phyloP scores from a whole-genome alignment of 2,797 vertebrate species.

The Synaphobranchus kaupii region DNA sequence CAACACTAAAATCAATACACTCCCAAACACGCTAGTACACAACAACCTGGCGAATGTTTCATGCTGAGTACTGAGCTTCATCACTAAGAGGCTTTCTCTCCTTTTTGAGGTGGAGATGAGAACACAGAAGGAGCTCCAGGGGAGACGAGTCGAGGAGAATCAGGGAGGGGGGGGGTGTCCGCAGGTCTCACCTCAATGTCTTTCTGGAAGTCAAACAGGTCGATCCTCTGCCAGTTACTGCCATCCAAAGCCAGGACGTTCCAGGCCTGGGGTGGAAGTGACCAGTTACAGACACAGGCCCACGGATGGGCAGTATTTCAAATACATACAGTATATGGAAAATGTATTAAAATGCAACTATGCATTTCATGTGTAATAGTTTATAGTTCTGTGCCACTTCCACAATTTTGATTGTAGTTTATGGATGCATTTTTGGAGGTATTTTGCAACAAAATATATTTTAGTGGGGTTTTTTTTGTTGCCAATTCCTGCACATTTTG shows the following conservation, averaged over 20 bases:
- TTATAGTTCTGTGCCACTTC: neutral
- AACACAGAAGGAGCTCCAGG: too few species aligned
- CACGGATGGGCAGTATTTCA: constrained; percentile 10
- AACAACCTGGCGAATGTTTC: neutral
- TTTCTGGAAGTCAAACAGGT: constrained; percentile 98
- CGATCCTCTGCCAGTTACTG: constrained; percentile 98
- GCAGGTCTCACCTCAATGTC: constrained; percentile 87
- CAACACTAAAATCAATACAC: neutral
- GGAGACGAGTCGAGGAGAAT: too few species aligned
- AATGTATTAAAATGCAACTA: neutral
- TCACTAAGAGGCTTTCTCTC: neutral
- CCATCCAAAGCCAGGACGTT: constrained; percentile 96
- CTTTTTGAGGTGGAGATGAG: neutral
- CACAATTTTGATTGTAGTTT: too few species aligned
- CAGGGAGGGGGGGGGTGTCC: neutral
- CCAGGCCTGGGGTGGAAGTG: constrained; percentile 81
- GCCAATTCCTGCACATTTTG: neutral
- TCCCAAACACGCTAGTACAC: neutral
- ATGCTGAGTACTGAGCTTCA: too few species aligned
- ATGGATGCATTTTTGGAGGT: neutral
- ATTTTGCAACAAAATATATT: too few species aligned
- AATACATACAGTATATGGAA: neutral
- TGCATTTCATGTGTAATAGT: neutral
- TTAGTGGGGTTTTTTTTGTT: neutral
- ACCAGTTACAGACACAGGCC: neutral